Base-by-base conservation (phyloP, 1,140 invertebrate species). In the Heliconius melpomene region DNA sequence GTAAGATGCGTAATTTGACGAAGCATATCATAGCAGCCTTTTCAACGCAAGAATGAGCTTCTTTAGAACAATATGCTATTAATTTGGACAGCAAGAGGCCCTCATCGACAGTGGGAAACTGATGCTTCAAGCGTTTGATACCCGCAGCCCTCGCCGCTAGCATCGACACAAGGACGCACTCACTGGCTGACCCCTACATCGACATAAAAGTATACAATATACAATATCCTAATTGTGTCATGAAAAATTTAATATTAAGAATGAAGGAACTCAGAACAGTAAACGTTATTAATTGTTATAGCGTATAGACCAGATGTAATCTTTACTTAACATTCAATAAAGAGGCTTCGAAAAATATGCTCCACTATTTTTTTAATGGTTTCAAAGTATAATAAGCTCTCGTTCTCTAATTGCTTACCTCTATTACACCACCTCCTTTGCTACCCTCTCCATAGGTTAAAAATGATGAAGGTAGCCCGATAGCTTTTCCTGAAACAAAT, bases 11-110 rank as follows among this genome's bases (percentile, higher is more conserved):
- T 78, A 99, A 95, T 91, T 99, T 99, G 1, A 99, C 99, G 89
- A 99, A 99, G 84, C 97, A 97, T 84, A 99, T 99, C 98, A 99
- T 99, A 0, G 99, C 99, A 18, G 98, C 98, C 93, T 99, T 99
- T 95, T 99, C 99, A 11, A 99, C 99, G 90, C 98, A 99, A n/a
- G 98, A 99, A 94, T 99, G 99, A 36, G 99, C 98, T 95, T 99
- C 98, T 88, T 98, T 97, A 60, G 96, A 98, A 93, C 97, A 98
- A 87, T 98, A 98, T 11, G 98, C 99, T 95, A 99, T 99, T 52
- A 99, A 95, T 95, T 99, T 99, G 18, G 98, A 98, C 32, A 99
- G 95, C 66, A 99, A 94, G 36, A 98, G 96, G 1, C 98, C 98
- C 91, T 99, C 99, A 91, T 99, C 99, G 23, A 98, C 97, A 83